Base-by-base conservation (phyloP, 2,113 vertebrate species). In the Oophaga pumilio region DNA sequence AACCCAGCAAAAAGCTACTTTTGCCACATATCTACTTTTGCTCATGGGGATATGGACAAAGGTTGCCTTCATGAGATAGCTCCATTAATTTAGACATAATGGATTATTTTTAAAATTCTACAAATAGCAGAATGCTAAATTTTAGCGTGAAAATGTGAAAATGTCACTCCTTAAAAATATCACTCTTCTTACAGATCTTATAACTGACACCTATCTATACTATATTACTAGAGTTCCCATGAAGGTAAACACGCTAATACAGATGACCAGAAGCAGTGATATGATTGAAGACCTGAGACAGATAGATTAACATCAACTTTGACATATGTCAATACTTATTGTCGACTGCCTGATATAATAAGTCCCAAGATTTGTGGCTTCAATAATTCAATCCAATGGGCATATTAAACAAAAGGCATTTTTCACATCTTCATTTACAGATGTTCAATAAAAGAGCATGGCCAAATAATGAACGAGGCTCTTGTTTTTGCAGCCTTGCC, bases 231-330 rank as follows among this genome's bases (percentile, higher is more conserved):
- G 0, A 53, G 18, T 14, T 7, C n/a, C 57, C 33, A 15, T 18
- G 12, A 28, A 59, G 56, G 8, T 9, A 71, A 26, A 24, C 9
- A 9, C 8, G 24, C 20, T 17, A 2, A 15, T 53, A 20, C 53
- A 4, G 56, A 24, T 73, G 17, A 8, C 82, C 18, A 50, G 59
- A 33, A 76, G 26, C 76, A 77, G 11, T 13, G 18, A 78, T 9
- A 49, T 83, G 81, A 88, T 88, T 83, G 86, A 88, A 83, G 24
- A 56, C 33, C 6, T n/a, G 13, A 52, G 13, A 33, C 43, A 82
- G 18, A 76, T 43, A 83, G 12, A 66, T 88, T n/a, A 28, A 50
- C 28, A 69, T 76, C 52, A 76, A 20, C 28, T 56, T 11, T 52
- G 74, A 28, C 50, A 53, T 59, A 9, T 49, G 77, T 88, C 53